Percentiles rank a stretch among this genome's conserved stretches.
Evolutionary conservation across 2,797 vertebrate genomes (phyloP).

Genomic region (Peromyscus melanophrys): DNA sequence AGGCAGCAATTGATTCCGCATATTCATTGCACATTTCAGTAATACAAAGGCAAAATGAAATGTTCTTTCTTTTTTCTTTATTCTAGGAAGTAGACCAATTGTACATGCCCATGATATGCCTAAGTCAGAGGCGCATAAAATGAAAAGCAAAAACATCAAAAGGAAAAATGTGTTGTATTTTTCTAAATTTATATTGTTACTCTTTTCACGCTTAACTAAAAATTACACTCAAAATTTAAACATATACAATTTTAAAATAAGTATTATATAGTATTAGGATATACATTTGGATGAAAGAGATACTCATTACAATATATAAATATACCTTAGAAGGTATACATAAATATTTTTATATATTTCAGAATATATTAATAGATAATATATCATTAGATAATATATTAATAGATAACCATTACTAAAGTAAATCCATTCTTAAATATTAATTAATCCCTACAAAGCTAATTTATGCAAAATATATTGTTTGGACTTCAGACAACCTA

Average conservation of each 20-base stretch:
- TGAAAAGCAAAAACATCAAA: conserved; percentile 70
- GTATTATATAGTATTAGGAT: neutral
- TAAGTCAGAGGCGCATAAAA: conserved; percentile 85
- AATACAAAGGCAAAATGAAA: conserved; percentile 86
- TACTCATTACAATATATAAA: neutral
- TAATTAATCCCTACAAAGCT: conserved; percentile 43
- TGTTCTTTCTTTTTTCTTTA: conserved; percentile 82
- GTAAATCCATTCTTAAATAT: neutral
- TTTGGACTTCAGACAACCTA: neutral
- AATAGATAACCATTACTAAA: neutral
- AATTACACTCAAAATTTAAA: neutral
- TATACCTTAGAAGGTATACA: neutral
- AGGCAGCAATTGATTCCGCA: conserved; percentile 84
- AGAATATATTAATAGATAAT: neutral
- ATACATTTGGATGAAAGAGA: neutral
- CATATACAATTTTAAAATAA: neutral
- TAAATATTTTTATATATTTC: neutral
- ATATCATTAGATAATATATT: no score
- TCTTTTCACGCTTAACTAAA: conserved; percentile 3
- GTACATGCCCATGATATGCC: conserved; percentile 80
- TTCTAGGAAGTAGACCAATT: conserved; percentile 85
- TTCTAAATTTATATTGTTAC: neutral
- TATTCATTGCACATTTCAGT: conserved; percentile 85
- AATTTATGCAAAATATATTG: conserved; percentile 64
- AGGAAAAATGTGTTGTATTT: neutral